Base-by-base conservation (phyloP, 1,140 invertebrate species). In the Rhynchophorus ferrugineus region DNA sequence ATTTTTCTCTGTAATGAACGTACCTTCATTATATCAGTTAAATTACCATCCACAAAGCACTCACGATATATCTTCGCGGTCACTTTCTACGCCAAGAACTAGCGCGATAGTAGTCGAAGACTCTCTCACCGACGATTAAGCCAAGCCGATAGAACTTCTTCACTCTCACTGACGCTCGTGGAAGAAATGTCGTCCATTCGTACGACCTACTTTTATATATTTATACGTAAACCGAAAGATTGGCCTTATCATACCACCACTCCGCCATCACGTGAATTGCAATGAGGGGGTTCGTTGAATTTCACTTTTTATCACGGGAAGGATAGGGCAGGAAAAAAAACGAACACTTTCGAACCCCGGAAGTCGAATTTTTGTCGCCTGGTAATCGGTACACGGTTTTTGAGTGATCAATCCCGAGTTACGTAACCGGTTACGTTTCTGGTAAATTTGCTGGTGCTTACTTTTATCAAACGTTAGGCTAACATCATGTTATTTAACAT, bases 201-300 rank as follows among this genome's bases (percentile, higher is more conserved):
- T 8, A 14, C 48, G 39, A 43, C 41, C 41, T 35, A 42, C 48
- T 34, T 50, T 50, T 50, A 50, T 50, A 50, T 44, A 17, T 16
- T 43, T 43, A 29, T 29, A 47, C 20, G 5, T 29, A 6, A 29
- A 29, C 5, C 24, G 5, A 29, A 29, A 6, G 24, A 29, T 29
- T 29, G 24, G 24, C 5, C 5, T 29, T 29, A 29, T 29, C 24
- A 11, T 29, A 29, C 24, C 24, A 29, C 24, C 24, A 29, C 24
- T 5, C 24, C 24, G n/a, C 24, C 24, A 29, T 29, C 11, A 29
- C n/a, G n/a, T n/a, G n/a, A n/a, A n/a, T n/a, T n/a, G n/a, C n/a
- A n/a, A 6, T 29, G 24, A 11, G 24, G 24, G 24, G 5, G 11
- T 29, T 29, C 11, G 11, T 29, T 11, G 24, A 29, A 29, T 29